Evolutionary conservation across 2,797 vertebrate species (phyloP).

Genomic region (Enoplosus armatus): DNA sequence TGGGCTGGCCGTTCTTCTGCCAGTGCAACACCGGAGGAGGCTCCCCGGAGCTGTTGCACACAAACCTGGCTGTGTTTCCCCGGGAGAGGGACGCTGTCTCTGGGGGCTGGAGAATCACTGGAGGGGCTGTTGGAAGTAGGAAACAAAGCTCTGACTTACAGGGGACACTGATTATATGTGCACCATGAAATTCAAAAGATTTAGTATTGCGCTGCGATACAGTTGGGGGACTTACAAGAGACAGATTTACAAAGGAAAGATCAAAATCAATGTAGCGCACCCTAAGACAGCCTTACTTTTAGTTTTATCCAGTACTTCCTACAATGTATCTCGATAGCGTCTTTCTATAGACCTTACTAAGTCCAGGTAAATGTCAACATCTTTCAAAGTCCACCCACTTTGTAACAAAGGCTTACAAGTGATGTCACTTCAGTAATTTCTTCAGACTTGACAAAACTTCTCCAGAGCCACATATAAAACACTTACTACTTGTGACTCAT

Average conservation of each 20-base stretch:
- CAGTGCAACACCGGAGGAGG: slow-evolving; percentile 90
- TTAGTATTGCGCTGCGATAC: not conserved
- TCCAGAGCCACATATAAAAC: too few relatives aligned
- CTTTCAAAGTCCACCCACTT: not conserved
- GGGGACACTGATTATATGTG: not conserved
- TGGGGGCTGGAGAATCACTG: slow-evolving; percentile 92
- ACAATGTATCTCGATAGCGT: not conserved
- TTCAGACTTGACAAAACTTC: not conserved
- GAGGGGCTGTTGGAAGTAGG: slow-evolving; percentile 85
- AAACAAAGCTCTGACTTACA: not conserved
- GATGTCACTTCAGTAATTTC: not conserved
- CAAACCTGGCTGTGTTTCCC: slow-evolving; percentile 96
- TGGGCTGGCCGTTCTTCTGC: slow-evolving; percentile 91
- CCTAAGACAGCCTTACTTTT: not conserved
- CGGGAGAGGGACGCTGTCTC: slow-evolving; percentile 94
- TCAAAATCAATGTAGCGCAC: not conserved
- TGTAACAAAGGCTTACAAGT: not conserved
- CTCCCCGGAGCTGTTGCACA: slow-evolving; percentile 95
- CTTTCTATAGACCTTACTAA: not conserved
- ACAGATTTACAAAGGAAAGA: not conserved
- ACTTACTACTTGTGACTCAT: too few relatives aligned
- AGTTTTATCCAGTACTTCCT: not conserved
- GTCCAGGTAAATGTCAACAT: not conserved
- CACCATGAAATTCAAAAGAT: not conserved
- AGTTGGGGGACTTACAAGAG: not conserved